These are phyloP conservation scores for Tor tambroides DNA, from an alignment of 2,113 vertebrate genomes.

Conservation along the genomic window DNA sequence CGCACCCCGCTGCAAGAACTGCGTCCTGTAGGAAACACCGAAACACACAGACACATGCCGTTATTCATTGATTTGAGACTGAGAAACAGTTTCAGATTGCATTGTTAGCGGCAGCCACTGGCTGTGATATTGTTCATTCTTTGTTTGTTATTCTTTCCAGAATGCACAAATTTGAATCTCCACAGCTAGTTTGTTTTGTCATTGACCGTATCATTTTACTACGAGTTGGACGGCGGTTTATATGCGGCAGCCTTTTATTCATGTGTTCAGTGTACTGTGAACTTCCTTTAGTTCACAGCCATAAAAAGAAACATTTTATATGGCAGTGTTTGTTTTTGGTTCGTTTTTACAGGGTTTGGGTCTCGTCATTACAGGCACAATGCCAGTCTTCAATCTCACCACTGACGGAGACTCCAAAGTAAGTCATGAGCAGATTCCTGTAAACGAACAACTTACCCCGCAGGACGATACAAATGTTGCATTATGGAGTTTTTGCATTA, in stretches of 20 bases:
- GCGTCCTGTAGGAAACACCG: not conserved
- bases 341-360: slow-evolving; percentile 84
- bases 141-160: not conserved
- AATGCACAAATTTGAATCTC: slow-evolving; percentile 1
- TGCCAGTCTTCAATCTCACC: slow-evolving; percentile 97
- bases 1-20: not conserved
- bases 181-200: slow-evolving; percentile 25
- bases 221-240: not conserved
- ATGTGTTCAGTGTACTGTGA: not conserved
- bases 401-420: slow-evolving; percentile 84
- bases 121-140: slow-evolving; percentile 14
- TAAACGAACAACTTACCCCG: not conserved
- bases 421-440: slow-evolving; percentile 50
- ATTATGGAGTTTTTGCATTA: not conserved
- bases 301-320: not conserved
- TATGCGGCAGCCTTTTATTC: not conserved
- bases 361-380: slow-evolving; percentile 93
- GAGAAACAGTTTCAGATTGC: not conserved
- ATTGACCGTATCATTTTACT: slow-evolving; percentile 19
- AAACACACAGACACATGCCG: not conserved
- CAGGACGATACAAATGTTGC: not conserved
- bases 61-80: not conserved
- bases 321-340: slow-evolving; percentile 26
- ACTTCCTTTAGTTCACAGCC: not conserved
- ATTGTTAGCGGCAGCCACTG: not conserved